phyloP scores from a whole-genome alignment of 2,797 vertebrate species.

The Corythornis leucogaster region DNA sequence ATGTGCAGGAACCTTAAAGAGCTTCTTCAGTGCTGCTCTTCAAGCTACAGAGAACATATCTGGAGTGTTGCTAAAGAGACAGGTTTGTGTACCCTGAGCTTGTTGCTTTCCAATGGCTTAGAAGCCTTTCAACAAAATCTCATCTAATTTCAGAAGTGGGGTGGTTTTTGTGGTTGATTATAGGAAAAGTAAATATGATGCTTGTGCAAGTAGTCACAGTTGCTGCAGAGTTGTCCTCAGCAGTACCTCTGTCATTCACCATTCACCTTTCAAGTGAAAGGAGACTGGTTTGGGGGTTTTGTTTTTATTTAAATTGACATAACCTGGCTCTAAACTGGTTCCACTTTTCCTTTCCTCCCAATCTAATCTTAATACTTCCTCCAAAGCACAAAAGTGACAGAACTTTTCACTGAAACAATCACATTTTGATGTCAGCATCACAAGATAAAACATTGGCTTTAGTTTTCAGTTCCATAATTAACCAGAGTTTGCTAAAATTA shows the following conservation, averaged over 20 bases:
- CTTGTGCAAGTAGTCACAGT: neutral
- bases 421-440: neutral
- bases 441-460: neutral
- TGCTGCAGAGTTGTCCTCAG: neutral
- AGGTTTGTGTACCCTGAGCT: neutral
- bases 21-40: neutral
- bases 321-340: neutral
- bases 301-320: neutral
- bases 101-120: neutral
- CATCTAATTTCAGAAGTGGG: neutral
- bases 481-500: neutral
- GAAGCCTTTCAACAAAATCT: neutral
- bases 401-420: neutral
- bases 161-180: neutral
- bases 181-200: neutral
- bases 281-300: neutral
- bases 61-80: neutral
- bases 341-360: neutral
- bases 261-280: neutral
- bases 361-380: neutral
- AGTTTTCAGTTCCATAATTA: neutral
- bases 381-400: neutral
- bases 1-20: neutral
- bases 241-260: neutral
- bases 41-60: neutral